These are phyloP conservation scores for Cynopterus brachyotis DNA, from an alignment of 2,113 vertebrate species.

Conservation along the genomic window DNA sequence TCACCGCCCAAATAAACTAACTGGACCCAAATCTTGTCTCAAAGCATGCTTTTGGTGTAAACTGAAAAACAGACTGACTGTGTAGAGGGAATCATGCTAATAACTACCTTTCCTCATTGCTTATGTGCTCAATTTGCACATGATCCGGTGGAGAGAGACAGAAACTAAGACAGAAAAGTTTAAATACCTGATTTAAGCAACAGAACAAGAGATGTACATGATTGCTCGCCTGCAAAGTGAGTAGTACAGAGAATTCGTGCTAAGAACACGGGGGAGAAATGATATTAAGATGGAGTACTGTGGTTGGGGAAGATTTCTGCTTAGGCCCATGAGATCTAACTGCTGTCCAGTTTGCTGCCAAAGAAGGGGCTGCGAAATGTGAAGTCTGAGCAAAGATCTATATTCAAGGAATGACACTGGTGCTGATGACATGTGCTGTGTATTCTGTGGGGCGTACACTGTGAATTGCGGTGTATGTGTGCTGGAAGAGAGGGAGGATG, in stretches of 20 bases:
- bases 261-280: neutral
- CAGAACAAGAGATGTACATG: neutral
- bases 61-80: neutral
- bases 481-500: neutral
- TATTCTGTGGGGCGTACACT: neutral
- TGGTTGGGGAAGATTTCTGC: neutral
- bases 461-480: neutral
- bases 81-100: neutral
- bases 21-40: neutral
- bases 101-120: neutral
- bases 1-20: constrained; percentile 11
- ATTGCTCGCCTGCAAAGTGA: neutral
- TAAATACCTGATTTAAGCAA: constrained; percentile 37
- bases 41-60: neutral
- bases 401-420: neutral
- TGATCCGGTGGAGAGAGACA: neutral
- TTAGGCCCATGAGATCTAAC: neutral
- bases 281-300: neutral
- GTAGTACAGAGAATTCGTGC: neutral
- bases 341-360: neutral
- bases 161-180: neutral
- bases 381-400: neutral
- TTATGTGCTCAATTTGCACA: neutral
- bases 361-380: neutral
- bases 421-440: neutral